A percentile compares a stretch with the other conserved stretches of the same genome.
phyloP scores from a whole-genome alignment of 1,140 invertebrate genomes.

The Bombus ignitus region DNA sequence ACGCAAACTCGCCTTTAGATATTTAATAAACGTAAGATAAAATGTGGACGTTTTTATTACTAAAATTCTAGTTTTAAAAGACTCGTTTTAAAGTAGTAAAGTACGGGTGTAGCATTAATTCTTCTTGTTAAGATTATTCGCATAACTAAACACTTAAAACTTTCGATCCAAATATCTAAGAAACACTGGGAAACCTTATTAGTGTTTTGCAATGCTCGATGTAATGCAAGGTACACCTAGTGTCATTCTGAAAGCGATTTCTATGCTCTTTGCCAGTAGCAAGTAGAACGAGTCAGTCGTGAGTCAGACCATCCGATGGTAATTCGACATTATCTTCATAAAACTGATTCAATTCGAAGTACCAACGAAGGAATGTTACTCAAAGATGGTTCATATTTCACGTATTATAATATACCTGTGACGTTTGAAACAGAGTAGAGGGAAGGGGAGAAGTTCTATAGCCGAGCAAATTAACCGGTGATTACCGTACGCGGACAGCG shows the following conservation, averaged over 20 bases:
- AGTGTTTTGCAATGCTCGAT: not conserved
- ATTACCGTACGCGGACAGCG: not conserved
- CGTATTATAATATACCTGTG: not conserved
- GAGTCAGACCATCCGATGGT: not conserved
- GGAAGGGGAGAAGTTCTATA: not conserved
- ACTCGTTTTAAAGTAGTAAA: not conserved
- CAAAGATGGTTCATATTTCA: too few species aligned
- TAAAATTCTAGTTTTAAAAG: not conserved
- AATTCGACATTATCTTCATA: not conserved
- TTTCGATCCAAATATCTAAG: not conserved
- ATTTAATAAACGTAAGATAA: not conserved
- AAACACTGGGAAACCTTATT: not conserved
- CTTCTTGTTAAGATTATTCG: not conserved
- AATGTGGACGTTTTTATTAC: not conserved
- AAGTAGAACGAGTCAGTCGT: not conserved
- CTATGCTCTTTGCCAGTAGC: not conserved
- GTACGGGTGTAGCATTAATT: not conserved
- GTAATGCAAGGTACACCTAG: not conserved
- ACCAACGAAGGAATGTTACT: not conserved
- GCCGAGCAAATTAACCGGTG: constrained; percentile 20
- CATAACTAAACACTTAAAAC: not conserved
- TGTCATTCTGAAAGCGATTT: not conserved
- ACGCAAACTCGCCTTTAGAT: not conserved
- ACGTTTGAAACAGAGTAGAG: not conserved
- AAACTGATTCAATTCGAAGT: not conserved